Base-by-base conservation (phyloP, 2,797 vertebrate genomes). In the Argya squamiceps region DNA sequence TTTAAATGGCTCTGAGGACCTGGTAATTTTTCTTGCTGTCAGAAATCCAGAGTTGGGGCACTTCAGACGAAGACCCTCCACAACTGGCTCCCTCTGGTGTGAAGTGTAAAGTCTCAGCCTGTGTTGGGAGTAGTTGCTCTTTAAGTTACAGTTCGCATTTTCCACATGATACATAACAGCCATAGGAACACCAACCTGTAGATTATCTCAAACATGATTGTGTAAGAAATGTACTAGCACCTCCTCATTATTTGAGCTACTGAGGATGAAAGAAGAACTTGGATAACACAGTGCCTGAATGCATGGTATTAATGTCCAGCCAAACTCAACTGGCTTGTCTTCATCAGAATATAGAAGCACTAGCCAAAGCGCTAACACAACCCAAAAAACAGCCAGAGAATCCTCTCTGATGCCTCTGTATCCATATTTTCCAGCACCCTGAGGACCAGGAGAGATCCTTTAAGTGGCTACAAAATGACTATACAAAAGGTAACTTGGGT, bases 1-100 rank as follows among this genome's bases (percentile, higher is more conserved):
- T 88, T 95, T 90, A 82, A 88, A 94, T 76, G 59, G 47, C 60
- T 92, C 32, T 87, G 55, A 96, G 39, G 63, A 89, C 27, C 32
- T 14, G 2, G 24, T 80, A 92, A 92, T 91, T 64, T 78, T 84
- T 88, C 59, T 81, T 78, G 29, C 26, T 78, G 55, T 67, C 67
- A 90, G 74, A 90, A 90, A 93, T 73, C 32, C 55, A 60, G 44
- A 90, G 9, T 0, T 71, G 52, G 52, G 77, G 39, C 1, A 9
- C 55, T 88, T n/a, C 56, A 67, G 19, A 82, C 24, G 88, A 95
- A 91, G 89, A 78, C 77, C 80, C 37, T 92, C 90, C 69, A 55
- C 50, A 88, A 88, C 69, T 92, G 80, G 11, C 43, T 95, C 46
- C 77, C 50, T 88, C 74, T 76, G 77, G 46, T 67, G 80, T 59